Evolutionary conservation across 2,113 vertebrate species (phyloP), one percentile per base, ranked within the genome.

Genomic region (Gavialis gangeticus): DNA sequence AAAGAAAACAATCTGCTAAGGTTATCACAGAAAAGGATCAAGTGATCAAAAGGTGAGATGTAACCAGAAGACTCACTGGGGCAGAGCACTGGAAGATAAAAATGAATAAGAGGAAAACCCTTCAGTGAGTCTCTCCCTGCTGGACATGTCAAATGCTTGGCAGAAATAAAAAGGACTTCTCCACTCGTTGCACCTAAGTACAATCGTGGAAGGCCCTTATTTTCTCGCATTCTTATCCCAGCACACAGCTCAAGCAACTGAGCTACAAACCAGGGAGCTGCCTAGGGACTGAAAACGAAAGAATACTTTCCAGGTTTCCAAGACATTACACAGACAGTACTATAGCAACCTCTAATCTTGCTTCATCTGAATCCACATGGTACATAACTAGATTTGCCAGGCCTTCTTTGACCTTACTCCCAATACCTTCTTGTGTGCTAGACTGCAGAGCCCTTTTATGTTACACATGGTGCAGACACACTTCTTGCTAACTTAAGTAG

Each of bases 391-490:
- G 28, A 54, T 14, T 27, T 13, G 11, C 12, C 13, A 69, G 73
- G 4, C 2, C 13, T 58, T 59, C 59, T n/a, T 24, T 3, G 2
- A 46, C 9, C n/a, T 28, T 13, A 0, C 16, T 62, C 5, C 34
- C 71, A 1, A 28, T 18, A 67, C 75, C 13, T 30, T 13, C 12
- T 25, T 5, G 10, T 18, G 25, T n/a, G 55, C 55, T 30, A 2
- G 2, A 17, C 10, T 62, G 28, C 21, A 30, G 4, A 67, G 59
- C 17, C 71, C n/a, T 78, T 11, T 9, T 46, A 46, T 46, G 46
- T 46, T 46, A 46, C 0, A 0, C 0, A 0, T 1, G 59, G 46
- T 46, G 46, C 2, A 21, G 10, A 2, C 10, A 62, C 60, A 22
- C 64, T 54, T 5, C 21, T 81, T 24, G 24, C 0, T 3, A 76